Conservation (phyloP, 1,140 invertebrate genomes). For the Belonocnema kinseyi region DNA sequence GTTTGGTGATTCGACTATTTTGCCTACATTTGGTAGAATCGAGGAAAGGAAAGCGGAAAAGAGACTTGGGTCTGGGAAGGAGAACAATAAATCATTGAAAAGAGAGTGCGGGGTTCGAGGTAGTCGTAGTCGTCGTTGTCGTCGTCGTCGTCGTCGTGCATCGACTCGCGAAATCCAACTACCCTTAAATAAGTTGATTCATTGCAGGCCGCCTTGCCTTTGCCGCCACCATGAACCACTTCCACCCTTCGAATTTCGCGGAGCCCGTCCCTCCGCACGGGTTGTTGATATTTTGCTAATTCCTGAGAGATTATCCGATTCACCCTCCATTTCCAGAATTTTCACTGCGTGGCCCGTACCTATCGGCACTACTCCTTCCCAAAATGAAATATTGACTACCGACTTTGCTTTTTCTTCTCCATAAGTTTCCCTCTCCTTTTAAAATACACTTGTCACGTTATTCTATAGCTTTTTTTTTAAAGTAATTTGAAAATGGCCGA, state of each 20-base stretch:
- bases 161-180: constrained; percentile 75
- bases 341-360: neutral
- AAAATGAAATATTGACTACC: constrained; percentile 1
- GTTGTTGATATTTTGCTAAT: constrained; percentile 32
- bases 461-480: neutral
- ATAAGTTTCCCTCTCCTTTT: neutral
- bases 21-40: constrained; percentile 48
- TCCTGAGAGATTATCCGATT: constrained; percentile 13
- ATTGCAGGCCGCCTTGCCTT: constrained; percentile 58
- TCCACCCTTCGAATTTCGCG: neutral
- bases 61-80: constrained; percentile 49
- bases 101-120: constrained; percentile 54
- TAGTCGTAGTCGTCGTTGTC: constrained; percentile 36
- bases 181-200: constrained; percentile 76
- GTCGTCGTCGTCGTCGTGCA: constrained; percentile 67
- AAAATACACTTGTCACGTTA: neutral
- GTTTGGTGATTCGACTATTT: constrained; percentile 40
- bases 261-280: constrained; percentile 30
- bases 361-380: neutral
- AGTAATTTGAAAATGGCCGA: neutral
- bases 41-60: constrained; percentile 36
- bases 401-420: neutral
- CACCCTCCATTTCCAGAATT: neutral
- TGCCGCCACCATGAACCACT: constrained; percentile 42
- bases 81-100: constrained; percentile 74